phyloP scores from a whole-genome alignment of 2,113 vertebrate species.

The Fukomys damarensis region DNA sequence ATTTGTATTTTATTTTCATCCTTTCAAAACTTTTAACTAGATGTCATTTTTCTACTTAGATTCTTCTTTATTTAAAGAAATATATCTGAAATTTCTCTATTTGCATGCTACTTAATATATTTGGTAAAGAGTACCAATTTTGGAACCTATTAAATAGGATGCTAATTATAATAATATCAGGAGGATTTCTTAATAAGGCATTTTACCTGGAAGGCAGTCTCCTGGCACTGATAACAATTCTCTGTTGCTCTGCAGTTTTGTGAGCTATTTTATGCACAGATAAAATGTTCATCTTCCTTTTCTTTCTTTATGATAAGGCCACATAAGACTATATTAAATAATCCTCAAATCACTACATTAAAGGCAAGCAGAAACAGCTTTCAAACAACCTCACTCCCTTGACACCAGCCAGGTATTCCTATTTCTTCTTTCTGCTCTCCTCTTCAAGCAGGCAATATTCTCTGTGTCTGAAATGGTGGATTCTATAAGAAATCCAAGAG shows the following conservation, averaged over 20 bases:
- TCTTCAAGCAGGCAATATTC: not conserved
- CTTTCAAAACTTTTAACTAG: not conserved
- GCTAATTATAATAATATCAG: constrained; percentile 59
- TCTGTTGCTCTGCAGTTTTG: not conserved
- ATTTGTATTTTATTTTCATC: not conserved
- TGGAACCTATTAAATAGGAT: not conserved
- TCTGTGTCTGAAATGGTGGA: not conserved
- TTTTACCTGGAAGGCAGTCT: constrained; percentile 48
- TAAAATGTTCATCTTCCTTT: constrained; percentile 46
- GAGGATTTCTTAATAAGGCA: constrained; percentile 61
- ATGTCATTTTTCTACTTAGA: not conserved
- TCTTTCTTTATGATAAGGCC: constrained; percentile 29
- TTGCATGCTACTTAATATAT: not conserved
- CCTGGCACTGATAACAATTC: constrained; percentile 45
- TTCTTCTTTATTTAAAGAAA: constrained; percentile 25
- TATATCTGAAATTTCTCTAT: not conserved
- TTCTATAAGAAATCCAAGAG: not conserved
- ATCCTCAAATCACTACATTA: constrained; percentile 16
- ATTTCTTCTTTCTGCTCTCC: not conserved
- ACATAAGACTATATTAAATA: constrained; percentile 19
- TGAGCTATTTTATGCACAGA: constrained; percentile 49
- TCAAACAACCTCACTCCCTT: not conserved
- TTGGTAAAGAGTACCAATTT: constrained; percentile 4
- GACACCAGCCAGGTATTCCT: constrained; percentile 1
- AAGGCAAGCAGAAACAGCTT: not conserved